phyloP scores from a whole-genome alignment of 2,797 vertebrate genomes.

The Dallia pectoralis region DNA sequence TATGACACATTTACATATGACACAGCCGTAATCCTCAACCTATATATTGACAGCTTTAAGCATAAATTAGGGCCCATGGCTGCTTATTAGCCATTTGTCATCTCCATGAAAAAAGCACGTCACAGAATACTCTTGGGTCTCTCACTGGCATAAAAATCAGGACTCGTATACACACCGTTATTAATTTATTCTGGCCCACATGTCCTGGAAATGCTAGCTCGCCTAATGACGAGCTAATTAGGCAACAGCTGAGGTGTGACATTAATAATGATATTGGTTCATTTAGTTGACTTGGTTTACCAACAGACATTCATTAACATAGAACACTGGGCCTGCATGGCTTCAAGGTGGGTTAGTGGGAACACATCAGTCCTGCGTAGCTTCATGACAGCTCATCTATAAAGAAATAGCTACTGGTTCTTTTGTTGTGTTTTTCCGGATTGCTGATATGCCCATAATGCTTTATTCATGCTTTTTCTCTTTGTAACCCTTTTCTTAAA shows the following conservation, averaged over 20 bases:
- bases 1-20: too few relatives aligned
- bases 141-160: slow-evolving; percentile 1
- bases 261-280: neutral
- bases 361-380: neutral
- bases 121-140: too few relatives aligned
- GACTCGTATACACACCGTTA: neutral
- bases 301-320: neutral
- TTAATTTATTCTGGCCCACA: neutral
- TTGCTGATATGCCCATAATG: neutral
- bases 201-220: neutral
- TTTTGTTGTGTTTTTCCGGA: neutral
- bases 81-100: too few relatives aligned
- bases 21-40: too few relatives aligned
- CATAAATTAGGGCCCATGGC: too few relatives aligned
- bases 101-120: too few relatives aligned
- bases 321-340: neutral
- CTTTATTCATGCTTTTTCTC: neutral
- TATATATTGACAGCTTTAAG: too few relatives aligned
- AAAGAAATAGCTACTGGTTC: neutral
- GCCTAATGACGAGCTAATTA: slow-evolving; percentile 11
- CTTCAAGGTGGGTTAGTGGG: neutral
- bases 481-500: neutral
- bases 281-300: neutral
- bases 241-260: slow-evolving; percentile 1
- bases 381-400: neutral